A percentile compares a stretch with the other conserved stretches of the same genome.
Evolutionary conservation across 2,113 vertebrate species (phyloP).

Genomic region (human): DNA sequence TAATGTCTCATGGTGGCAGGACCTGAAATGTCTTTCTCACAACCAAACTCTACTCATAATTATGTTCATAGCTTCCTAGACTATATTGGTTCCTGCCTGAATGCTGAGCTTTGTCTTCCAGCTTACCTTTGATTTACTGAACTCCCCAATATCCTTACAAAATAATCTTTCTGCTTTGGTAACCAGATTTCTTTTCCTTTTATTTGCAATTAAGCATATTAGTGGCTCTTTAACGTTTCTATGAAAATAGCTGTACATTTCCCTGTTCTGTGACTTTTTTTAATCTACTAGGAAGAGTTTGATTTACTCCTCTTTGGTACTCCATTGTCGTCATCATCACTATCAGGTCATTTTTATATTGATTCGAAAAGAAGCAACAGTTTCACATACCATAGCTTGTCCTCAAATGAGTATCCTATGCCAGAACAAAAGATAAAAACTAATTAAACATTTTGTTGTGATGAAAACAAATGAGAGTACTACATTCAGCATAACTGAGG

Average conservation of each 20-base stretch:
- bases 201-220: neutral
- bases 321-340: neutral
- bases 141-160: neutral
- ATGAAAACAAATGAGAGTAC: neutral
- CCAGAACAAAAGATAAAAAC: constrained; percentile 47
- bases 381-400: neutral
- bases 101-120: neutral
- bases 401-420: neutral
- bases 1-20: neutral
- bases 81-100: neutral
- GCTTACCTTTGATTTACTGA: neutral
- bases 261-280: constrained; percentile 23
- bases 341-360: constrained; percentile 10
- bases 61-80: neutral
- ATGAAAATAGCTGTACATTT: neutral
- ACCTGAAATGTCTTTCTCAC: neutral
- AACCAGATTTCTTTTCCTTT: neutral
- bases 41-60: neutral
- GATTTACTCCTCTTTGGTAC: neutral
- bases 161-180: constrained; percentile 3
- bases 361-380: neutral
- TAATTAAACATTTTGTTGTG: constrained; percentile 23
- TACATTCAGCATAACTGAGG: neutral
- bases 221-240: neutral
- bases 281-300: neutral